Percentiles rank a stretch among this genome's conserved stretches.
Evolutionary conservation across 2,797 vertebrate species (phyloP).

Genomic region (Eospalax fontanierii): DNA sequence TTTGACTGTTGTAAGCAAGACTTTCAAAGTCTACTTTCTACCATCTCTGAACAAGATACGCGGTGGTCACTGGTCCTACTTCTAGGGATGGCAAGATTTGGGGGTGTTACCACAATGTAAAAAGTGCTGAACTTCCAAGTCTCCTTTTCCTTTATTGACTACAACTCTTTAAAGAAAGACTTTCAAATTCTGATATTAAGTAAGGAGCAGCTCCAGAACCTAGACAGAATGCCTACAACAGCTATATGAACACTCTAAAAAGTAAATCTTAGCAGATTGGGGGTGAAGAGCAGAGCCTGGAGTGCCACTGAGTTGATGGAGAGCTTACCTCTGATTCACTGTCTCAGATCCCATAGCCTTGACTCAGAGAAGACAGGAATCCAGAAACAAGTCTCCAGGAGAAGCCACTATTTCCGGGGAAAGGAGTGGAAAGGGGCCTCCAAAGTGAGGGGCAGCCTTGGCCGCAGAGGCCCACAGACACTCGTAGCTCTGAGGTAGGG

Average conservation of each 20-base stretch:
- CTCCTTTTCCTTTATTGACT: neutral
- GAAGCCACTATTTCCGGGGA: neutral
- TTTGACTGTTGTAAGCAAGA: slow-evolving; percentile 3
- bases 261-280: neutral
- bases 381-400: neutral
- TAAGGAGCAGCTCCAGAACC: neutral
- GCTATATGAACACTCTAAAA: neutral
- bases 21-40: neutral
- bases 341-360: neutral
- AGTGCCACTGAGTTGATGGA: neutral
- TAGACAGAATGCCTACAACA: neutral
- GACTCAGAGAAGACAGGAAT: neutral
- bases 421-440: neutral
- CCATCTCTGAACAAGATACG: neutral
- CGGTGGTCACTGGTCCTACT: neutral
- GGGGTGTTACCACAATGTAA: neutral
- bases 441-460: too few relatives aligned
- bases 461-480: neutral
- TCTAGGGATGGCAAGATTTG: neutral
- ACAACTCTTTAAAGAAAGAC: neutral
- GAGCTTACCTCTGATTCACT: neutral
- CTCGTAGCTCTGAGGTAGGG: neutral
- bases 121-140: neutral
- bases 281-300: neutral
- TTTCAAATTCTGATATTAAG: neutral